Conservation (phyloP, 2,113 vertebrate species). For the Lutjanus erythropterus region DNA sequence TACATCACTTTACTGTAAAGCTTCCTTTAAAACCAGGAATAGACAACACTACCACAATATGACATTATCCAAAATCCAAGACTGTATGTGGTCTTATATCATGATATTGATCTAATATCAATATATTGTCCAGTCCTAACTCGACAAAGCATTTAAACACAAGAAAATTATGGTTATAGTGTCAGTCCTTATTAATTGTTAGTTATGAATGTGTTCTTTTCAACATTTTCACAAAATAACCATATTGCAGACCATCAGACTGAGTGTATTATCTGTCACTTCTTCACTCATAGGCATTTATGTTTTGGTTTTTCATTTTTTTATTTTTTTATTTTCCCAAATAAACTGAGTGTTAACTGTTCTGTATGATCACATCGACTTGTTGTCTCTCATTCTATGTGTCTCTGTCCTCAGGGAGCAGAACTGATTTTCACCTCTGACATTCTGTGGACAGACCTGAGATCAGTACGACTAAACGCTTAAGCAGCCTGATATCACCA, state of each 20-base stretch:
- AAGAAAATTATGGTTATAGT: background rate
- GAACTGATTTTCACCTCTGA: background rate
- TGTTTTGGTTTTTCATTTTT: no score
- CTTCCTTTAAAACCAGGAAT: no score
- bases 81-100: no score
- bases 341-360: no score
- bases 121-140: no score
- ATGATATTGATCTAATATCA: no score
- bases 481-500: no score
- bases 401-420: background rate
- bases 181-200: background rate
- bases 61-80: no score
- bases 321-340: no score
- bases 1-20: no score
- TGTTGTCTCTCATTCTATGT: constrained; percentile 23
- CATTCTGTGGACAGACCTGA: background rate
- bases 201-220: background rate
- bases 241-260: background rate
- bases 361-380: constrained; percentile 24
- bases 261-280: constrained; percentile 30
- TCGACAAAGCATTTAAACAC: no score
- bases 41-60: no score
- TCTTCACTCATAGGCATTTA: constrained; percentile 59
- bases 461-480: background rate
- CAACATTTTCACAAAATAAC: background rate